Evolutionary conservation across 2,888 invertebrate species (phyloP).

Genomic region (Eupithecia centaureata): DNA sequence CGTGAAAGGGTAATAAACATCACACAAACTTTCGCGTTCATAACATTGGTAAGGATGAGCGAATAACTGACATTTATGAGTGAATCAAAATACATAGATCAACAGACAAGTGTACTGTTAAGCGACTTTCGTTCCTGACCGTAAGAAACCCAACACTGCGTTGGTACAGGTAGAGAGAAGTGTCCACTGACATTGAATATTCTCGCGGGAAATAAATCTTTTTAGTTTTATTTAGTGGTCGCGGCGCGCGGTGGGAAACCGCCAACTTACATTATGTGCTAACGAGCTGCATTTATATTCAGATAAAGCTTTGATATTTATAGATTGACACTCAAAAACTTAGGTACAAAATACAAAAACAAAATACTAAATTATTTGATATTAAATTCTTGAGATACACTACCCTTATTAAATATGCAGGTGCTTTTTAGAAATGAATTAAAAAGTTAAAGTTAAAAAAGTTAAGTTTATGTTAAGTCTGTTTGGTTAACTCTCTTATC

Average conservation of each 20-base stretch:
- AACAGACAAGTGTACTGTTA: neutral
- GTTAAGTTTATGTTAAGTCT: too few relatives aligned
- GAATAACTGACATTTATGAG: too few relatives aligned
- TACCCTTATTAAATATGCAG: too few relatives aligned
- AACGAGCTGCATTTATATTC: neutral
- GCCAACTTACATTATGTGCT: neutral
- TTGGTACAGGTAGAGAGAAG: neutral
- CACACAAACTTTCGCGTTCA: too few relatives aligned
- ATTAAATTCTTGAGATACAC: too few relatives aligned
- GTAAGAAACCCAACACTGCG: neutral
- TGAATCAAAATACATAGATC: neutral
- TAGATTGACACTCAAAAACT: neutral
- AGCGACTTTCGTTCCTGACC: neutral
- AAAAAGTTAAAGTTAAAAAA: too few relatives aligned
- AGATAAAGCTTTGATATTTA: neutral
- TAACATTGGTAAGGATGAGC: too few relatives aligned
- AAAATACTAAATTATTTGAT: too few relatives aligned
- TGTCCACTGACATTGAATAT: neutral
- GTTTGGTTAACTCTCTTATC: neutral
- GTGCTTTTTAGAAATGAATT: too few relatives aligned
- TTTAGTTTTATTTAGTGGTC: conserved; percentile 2
- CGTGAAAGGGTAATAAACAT: too few relatives aligned
- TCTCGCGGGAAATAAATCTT: neutral
- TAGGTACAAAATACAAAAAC: neutral
- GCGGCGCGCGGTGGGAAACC: neutral